Base-by-base conservation (phyloP, 2,888 invertebrate genomes). In the Cryptocephalus moraei region DNA sequence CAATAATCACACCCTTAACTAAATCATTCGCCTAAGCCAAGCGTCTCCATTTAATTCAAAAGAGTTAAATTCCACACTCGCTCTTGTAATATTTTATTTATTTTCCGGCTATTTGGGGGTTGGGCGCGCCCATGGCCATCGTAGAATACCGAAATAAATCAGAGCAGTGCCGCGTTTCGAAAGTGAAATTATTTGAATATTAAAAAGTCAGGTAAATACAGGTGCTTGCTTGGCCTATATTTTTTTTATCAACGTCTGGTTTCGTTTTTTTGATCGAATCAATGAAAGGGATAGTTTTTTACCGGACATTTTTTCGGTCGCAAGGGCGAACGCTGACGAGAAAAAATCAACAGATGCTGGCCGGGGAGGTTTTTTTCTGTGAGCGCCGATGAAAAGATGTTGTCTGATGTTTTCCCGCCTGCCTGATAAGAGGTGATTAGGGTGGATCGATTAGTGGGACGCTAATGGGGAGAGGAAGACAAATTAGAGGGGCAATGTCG, bases 151-250 rank as follows among this genome's bases (percentile, higher is more conserved):
- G 46, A 51, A 53, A 56, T 60, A 58, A 58, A 60, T 58, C 58
- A 58, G 54, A 50, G 49, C 43, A 38, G 39, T 48, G 49, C 45
- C 22, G 22, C 22, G 22, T 22, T 22, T 53, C 49, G 61, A 63
- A 63, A 63, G 63, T 63, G 63, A 63, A 63, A 63, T 62, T 63
- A 62, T 61, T 62, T 58, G 62, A 62, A 61, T 61, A 58, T 56
- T 49, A 50, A 49, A 22, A 56, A 59, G 59, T 53, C 62, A 61
- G 62, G 61, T 61, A 62, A 62, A 62, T 62, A 63, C 63, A 63
- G 63, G 63, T 63, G 62, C 60, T 53, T 53, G 38, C 50, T 54
- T 55, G 54, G 58, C 56, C 57, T 45, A 54, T 40, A 52, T 56
- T 57, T 51, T 53, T n/a, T 55, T 56, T 41, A 36, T 22, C 22